These are phyloP conservation scores for Drosophila prosaltans DNA, from an alignment of 1,140 invertebrate genomes.

Conservation along the genomic window DNA sequence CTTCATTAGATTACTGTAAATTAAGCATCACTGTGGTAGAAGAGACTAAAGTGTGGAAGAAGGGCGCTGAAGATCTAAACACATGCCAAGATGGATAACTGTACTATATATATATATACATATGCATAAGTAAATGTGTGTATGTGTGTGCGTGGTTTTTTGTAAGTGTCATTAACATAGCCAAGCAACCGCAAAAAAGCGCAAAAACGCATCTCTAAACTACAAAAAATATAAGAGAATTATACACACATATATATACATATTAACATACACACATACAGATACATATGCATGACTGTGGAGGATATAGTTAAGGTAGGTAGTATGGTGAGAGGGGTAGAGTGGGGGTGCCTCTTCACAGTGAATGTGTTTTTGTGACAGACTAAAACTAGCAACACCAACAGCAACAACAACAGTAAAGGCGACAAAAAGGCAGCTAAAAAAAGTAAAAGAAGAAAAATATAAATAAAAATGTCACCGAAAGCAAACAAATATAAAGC, in stretches of 20 bases:
- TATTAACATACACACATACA: conserved; percentile 2
- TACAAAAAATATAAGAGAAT: conserved; percentile 30
- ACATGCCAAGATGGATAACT: conserved; percentile 13
- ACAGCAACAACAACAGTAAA: conserved; percentile 23
- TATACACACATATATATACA: conserved; percentile 11
- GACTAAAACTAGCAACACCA: conserved; percentile 49
- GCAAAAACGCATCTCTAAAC: conserved; percentile 73
- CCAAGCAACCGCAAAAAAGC: conserved; percentile 78
- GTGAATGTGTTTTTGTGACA: conserved; percentile 43
- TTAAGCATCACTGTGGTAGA: background rate
- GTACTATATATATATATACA: background rate
- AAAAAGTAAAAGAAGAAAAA: conserved; percentile 36
- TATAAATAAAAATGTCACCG: conserved; percentile 70
- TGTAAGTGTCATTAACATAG: conserved; percentile 78
- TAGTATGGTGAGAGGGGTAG: background rate
- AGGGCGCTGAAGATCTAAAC: conserved; percentile 9
- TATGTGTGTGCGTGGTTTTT: conserved; percentile 35
- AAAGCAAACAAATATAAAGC: conserved; percentile 53
- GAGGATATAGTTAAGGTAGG: background rate
- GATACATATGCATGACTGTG: background rate
- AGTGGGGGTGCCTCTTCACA: background rate
- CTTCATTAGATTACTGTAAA: too few species aligned
- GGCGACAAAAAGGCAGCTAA: conserved; percentile 17
- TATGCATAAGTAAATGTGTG: background rate
- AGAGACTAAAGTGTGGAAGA: background rate